Evolutionary conservation across 2,888 invertebrate genomes (phyloP).

Genomic region (Megaustenia siamemsis): DNA sequence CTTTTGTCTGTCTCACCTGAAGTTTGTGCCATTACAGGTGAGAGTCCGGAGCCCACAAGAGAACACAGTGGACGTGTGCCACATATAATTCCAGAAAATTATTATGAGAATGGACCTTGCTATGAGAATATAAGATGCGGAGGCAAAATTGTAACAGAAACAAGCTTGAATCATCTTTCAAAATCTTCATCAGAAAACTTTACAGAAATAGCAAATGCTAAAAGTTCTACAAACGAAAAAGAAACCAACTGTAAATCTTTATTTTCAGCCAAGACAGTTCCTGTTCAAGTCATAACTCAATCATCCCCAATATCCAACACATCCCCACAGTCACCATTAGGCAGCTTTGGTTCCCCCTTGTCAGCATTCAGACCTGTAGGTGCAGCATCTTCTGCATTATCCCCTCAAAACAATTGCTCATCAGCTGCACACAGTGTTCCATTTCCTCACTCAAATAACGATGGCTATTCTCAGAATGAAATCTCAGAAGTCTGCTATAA

Average conservation of each 20-base stretch:
- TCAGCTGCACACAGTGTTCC: constrained; percentile 32
- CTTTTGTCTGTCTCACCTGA: constrained; percentile 54
- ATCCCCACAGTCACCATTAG: constrained; percentile 36
- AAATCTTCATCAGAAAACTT: constrained; percentile 45
- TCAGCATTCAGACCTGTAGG: constrained; percentile 59
- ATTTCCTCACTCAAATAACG: neutral
- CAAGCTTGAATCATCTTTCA: constrained; percentile 46
- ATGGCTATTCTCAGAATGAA: neutral
- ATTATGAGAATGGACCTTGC: constrained; percentile 54
- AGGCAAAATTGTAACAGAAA: constrained; percentile 1
- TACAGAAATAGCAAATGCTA: neutral
- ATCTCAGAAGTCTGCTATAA: neutral
- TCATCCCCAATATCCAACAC: constrained; percentile 40
- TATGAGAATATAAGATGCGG: constrained; percentile 44
- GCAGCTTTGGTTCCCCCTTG: constrained; percentile 52
- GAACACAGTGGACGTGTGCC: constrained; percentile 4
- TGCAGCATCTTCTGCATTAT: constrained; percentile 23
- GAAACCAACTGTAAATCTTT: constrained; percentile 28
- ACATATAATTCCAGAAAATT: constrained; percentile 41
- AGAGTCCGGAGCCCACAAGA: constrained; percentile 41
- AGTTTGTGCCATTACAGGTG: constrained; percentile 57
- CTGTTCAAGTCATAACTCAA: constrained; percentile 37
- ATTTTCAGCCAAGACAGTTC: constrained; percentile 30
- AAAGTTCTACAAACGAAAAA: neutral
- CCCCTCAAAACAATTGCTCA: constrained; percentile 23